Conservation (phyloP, 2,888 invertebrate species). For the Ectemnius lituratus region DNA sequence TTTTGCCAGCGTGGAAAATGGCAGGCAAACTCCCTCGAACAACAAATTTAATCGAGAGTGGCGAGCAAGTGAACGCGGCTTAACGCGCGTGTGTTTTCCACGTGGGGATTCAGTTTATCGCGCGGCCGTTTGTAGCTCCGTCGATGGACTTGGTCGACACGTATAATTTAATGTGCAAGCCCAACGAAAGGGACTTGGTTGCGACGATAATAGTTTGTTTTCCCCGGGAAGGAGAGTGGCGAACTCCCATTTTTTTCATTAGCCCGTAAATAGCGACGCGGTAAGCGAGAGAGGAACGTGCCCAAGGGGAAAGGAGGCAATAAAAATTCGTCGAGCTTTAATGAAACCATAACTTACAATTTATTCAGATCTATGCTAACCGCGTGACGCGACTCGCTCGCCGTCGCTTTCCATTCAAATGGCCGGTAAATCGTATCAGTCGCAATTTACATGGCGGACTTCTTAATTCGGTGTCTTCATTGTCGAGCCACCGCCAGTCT, state of each 20-base stretch:
- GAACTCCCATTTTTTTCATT: conserved; percentile 11
- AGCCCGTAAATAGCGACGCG: conserved; percentile 17
- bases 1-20: too few relatives aligned
- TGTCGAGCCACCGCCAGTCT: conserved; percentile 1
- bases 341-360: conserved; percentile 71
- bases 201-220: conserved; percentile 2
- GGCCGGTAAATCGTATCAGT: conserved; percentile 67
- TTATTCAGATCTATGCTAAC: conserved; percentile 74
- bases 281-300: conserved; percentile 17
- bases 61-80: too few relatives aligned
- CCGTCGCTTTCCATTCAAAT: conserved; percentile 64
- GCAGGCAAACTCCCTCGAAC: too few relatives aligned
- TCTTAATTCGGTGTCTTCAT: conserved; percentile 58
- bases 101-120: too few relatives aligned
- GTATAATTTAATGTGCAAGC: too few relatives aligned
- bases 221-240: neutral
- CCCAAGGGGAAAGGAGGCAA: conserved; percentile 49
- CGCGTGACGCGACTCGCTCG: conserved; percentile 22
- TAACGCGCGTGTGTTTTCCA: too few relatives aligned
- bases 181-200: too few relatives aligned
- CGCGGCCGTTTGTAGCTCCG: too few relatives aligned
- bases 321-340: conserved; percentile 70
- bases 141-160: too few relatives aligned
- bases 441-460: conserved; percentile 63
- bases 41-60: too few relatives aligned